Conservation (phyloP, 2,113 vertebrate genomes). For the Actenoides hombroni region DNA sequence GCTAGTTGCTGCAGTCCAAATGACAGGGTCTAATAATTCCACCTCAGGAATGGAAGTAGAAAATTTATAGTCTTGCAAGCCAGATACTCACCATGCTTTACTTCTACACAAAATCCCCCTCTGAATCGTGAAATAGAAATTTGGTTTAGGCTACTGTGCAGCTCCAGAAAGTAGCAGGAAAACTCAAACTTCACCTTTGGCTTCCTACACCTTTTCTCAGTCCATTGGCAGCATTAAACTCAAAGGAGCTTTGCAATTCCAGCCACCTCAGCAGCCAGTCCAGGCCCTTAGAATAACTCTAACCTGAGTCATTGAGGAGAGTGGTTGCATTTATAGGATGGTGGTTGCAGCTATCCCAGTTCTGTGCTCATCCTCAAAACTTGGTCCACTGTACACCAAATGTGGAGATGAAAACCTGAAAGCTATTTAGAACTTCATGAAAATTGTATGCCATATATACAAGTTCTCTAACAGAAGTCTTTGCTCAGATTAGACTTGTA, state of each 20-base stretch:
- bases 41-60: background rate
- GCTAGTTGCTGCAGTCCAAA: no score
- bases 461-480: background rate
- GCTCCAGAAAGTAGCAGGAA: background rate
- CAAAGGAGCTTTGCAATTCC: background rate
- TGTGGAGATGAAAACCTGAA: background rate
- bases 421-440: background rate
- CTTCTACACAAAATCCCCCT: accelerated
- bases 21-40: background rate
- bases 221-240: background rate
- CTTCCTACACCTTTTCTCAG: background rate
- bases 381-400: background rate
- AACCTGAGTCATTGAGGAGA: background rate
- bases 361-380: background rate
- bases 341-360: background rate
- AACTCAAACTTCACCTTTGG: background rate
- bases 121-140: background rate
- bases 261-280: background rate
- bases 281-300: background rate
- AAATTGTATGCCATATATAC: background rate
- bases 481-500: background rate
- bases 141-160: background rate
- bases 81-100: background rate
- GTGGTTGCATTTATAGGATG: background rate
- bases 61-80: background rate